A percentile compares a stretch with the other conserved stretches of the same genome.
These are phyloP conservation scores for Harpalus rufipes DNA, from an alignment of 2,888 invertebrate genomes.

Conservation along the genomic window DNA sequence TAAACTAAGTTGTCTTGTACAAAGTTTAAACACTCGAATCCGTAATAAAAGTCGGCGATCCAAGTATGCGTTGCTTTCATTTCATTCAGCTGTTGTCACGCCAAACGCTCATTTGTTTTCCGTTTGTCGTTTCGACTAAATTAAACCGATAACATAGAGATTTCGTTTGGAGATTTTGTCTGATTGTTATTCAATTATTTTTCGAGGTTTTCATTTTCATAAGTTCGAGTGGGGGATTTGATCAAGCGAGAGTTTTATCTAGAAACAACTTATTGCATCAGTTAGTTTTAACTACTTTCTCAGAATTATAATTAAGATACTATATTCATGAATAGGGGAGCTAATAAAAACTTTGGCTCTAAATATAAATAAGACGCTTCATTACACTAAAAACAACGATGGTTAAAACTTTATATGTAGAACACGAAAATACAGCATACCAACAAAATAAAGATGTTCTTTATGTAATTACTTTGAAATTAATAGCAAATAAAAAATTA, in stretches of 20 bases:
- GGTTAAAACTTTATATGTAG: neutral
- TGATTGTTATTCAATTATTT: slow-evolving; percentile 54
- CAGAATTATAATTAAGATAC: neutral
- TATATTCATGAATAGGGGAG: neutral
- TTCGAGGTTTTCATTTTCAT: slow-evolving; percentile 7
- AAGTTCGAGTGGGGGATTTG: neutral
- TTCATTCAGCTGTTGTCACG: slow-evolving; percentile 50
- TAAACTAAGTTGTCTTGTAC: slow-evolving; percentile 24
- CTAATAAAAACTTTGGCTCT: neutral
- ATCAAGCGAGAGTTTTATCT: slow-evolving; percentile 1
- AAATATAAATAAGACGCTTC: neutral
- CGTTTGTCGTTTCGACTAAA: slow-evolving; percentile 47
- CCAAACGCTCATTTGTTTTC: slow-evolving; percentile 55
- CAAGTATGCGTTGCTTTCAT: slow-evolving; percentile 24
- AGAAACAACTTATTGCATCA: neutral
- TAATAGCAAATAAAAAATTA: too few species aligned
- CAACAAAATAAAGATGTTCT: too few species aligned
- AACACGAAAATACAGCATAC: neutral
- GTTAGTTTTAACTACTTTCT: slow-evolving; percentile 7
- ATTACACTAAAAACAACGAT: neutral
- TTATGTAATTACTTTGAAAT: too few species aligned
- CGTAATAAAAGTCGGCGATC: slow-evolving; percentile 25
- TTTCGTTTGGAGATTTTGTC: slow-evolving; percentile 43
- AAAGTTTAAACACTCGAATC: slow-evolving; percentile 14
- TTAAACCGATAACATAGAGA: slow-evolving; percentile 49